A percentile compares a stretch with the other conserved stretches of the same genome.
Evolutionary conservation across 2,113 vertebrate genomes (phyloP).

Genomic region (Malurus elegans): DNA sequence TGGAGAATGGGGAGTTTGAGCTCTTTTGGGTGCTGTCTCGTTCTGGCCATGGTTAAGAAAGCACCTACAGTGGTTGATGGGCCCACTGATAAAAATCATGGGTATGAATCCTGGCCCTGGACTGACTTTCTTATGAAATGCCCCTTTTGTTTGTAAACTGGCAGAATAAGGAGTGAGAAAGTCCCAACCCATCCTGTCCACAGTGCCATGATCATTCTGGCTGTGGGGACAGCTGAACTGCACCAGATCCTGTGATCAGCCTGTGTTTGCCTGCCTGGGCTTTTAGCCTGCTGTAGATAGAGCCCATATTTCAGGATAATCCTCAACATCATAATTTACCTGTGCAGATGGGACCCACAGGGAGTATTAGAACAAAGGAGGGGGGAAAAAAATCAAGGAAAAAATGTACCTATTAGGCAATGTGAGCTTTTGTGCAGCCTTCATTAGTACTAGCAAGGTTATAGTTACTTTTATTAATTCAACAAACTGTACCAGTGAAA

Average conservation of each 20-base stretch:
- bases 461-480: constrained; percentile 26
- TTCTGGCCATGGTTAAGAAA: background rate
- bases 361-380: constrained; percentile 9
- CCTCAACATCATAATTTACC: constrained; percentile 24
- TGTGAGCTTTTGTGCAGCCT: constrained; percentile 1
- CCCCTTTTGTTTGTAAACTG: background rate
- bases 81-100: background rate
- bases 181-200: fast-evolving
- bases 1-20: background rate
- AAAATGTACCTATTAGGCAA: constrained; percentile 24
- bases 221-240: background rate
- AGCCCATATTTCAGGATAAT: constrained; percentile 8
- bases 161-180: background rate
- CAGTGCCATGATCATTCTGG: fast-evolving
- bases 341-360: constrained; percentile 30
- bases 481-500: constrained; percentile 5
- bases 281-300: background rate
- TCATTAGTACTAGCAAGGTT: constrained; percentile 25
- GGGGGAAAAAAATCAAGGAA: background rate
- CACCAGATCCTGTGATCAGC: background rate
- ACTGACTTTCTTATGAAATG: background rate
- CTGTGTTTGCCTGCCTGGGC: background rate
- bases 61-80: background rate
- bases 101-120: background rate
- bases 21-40: background rate